phyloP scores from a whole-genome alignment of 2,888 invertebrate species.

The Epistrophella euchroma region DNA sequence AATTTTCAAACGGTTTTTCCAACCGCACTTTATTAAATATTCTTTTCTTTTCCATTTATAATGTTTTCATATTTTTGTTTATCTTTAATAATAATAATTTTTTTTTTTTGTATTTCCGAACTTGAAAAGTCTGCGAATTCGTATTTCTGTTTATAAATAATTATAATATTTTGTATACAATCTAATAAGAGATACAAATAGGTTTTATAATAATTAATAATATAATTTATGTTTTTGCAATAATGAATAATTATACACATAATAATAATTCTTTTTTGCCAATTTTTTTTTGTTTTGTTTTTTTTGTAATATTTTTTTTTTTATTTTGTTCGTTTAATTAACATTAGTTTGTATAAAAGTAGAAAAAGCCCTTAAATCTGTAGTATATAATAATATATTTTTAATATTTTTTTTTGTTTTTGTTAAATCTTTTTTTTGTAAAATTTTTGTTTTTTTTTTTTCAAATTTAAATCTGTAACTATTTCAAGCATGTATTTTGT shows the following conservation, averaged over 20 bases:
- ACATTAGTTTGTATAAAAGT: constrained; percentile 77
- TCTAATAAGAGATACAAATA: constrained; percentile 75
- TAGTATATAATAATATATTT: constrained; percentile 60
- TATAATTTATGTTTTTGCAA: constrained; percentile 63
- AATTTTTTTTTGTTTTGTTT: constrained; percentile 76
- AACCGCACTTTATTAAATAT: constrained; percentile 82
- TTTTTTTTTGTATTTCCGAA: constrained; percentile 74
- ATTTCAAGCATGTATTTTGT: constrained; percentile 44
- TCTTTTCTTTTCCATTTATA: constrained; percentile 62
- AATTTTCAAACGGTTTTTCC: constrained; percentile 80
- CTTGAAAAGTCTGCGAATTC: constrained; percentile 79
- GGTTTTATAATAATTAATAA: constrained; percentile 75
- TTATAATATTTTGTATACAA: constrained; percentile 78
- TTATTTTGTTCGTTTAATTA: constrained; percentile 49
- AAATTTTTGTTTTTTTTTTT: constrained; percentile 6
- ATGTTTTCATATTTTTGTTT: constrained; percentile 76
- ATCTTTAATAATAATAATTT: constrained; percentile 56
- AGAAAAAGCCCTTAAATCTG: constrained; percentile 75
- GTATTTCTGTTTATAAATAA: constrained; percentile 77
- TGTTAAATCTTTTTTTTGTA: constrained; percentile 50
- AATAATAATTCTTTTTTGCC: constrained; percentile 54
- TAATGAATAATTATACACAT: constrained; percentile 68
- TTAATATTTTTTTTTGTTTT: constrained; percentile 54
- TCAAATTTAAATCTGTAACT: constrained; percentile 59
- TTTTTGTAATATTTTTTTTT: constrained; percentile 67